Evolutionary conservation across 2,113 vertebrate species (phyloP).

Genomic region (Callipepla squamata): DNA sequence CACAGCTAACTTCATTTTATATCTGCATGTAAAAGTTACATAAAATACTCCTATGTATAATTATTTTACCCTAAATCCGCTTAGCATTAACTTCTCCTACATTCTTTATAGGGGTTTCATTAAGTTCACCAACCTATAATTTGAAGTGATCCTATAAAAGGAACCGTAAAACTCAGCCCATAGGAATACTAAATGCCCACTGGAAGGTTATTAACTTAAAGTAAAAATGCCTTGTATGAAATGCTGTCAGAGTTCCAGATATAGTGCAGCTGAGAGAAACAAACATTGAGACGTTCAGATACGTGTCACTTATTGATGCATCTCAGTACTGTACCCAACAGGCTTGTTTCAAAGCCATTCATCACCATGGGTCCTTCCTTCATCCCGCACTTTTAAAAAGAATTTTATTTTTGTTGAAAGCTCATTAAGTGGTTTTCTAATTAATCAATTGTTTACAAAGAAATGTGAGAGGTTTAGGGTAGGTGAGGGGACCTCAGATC

Average conservation of each 20-base stretch:
- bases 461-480: neutral
- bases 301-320: neutral
- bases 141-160: constrained; percentile 75
- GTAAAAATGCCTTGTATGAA: constrained; percentile 75
- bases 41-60: neutral
- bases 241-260: constrained; percentile 43
- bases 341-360: neutral
- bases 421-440: neutral
- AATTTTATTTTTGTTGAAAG: neutral
- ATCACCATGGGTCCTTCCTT: neutral
- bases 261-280: neutral
- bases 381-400: neutral
- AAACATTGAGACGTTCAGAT: neutral
- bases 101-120: constrained; percentile 78
- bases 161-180: constrained; percentile 72
- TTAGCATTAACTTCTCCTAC: constrained; percentile 49
- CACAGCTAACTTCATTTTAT: constrained; percentile 31
- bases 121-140: constrained; percentile 80
- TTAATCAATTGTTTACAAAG: neutral
- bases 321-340: neutral
- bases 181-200: constrained; percentile 72
- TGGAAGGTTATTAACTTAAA: constrained; percentile 77
- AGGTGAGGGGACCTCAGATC: neutral
- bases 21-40: neutral
- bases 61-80: constrained; percentile 38